Conservation (phyloP, 2,888 invertebrate genomes). For the Megastigmus dorsalis region DNA sequence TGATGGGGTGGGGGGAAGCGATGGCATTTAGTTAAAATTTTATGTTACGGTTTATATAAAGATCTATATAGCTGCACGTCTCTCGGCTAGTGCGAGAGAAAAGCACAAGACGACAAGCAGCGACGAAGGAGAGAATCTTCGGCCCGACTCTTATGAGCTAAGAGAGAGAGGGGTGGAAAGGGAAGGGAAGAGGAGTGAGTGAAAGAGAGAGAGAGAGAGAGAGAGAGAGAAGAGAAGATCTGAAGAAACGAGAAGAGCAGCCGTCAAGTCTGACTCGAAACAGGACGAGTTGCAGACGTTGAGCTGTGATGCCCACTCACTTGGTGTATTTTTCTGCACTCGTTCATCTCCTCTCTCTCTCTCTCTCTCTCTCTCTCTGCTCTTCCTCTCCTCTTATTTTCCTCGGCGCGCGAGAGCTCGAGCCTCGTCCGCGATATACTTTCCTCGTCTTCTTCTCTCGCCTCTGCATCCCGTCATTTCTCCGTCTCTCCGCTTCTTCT, state of each 20-base stretch:
- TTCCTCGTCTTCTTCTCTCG: neutral
- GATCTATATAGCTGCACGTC: neutral
- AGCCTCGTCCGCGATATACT: too few species aligned
- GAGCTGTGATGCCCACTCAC: constrained; percentile 43
- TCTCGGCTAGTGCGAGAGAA: too few species aligned
- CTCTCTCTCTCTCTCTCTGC: constrained; percentile 28
- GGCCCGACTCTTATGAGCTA: neutral
- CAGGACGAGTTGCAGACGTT: constrained; percentile 53
- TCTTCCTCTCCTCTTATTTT: constrained; percentile 11
- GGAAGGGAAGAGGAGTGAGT: constrained; percentile 47
- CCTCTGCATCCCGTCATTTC: neutral
- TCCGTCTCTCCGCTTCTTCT: neutral
- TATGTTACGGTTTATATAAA: constrained; percentile 1
- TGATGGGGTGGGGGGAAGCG: neutral
- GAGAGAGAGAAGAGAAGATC: constrained; percentile 45
- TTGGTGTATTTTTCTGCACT: constrained; percentile 18
- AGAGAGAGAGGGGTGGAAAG: neutral
- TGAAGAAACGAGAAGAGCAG: constrained; percentile 38
- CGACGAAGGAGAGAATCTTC: constrained; percentile 4
- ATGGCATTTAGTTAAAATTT: constrained; percentile 5
- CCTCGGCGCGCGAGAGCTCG: too few species aligned
- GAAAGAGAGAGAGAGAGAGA: constrained; percentile 55
- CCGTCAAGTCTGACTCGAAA: constrained; percentile 42
- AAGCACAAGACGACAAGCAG: neutral
- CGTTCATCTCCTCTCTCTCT: constrained; percentile 3